Base-by-base conservation (phyloP, 2,113 vertebrate genomes). In the Pterocles burchelli region DNA sequence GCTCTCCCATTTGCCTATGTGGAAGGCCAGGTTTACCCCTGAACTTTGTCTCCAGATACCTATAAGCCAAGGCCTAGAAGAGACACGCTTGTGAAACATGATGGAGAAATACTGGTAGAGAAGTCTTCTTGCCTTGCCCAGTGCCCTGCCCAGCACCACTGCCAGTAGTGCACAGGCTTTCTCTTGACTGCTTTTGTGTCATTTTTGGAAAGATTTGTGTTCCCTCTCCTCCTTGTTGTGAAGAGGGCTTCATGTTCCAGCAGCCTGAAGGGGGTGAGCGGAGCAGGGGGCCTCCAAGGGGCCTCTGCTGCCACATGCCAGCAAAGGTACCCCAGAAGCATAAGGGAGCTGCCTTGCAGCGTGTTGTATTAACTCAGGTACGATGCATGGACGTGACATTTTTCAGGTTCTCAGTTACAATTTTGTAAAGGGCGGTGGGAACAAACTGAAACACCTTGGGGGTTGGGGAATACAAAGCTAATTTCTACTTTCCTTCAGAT, bases 311-410 rank as follows among this genome's bases (percentile, higher is more conserved):
- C 28, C 34, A 25, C 2, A 6, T 18, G 43, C 59, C 49, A 68
- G 17, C 20, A 33, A 14, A 83, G 59, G 33, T 57, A 22, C 28
- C 19, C 0, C 0, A 22, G 21, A 72, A 52, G 43, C 0, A 0
- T 3, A 28, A 49, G 34, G 67, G 26, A 31, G 55, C 22, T 48
- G 43, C 14, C 19, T n/a, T 15, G 49, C n/a, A 15, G 38, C 17
- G 45, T 10, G 6, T 28, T 46, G 2, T 26, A 8, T 49, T 38
- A 48, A 17, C 13, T 49, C 28, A 7, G 34, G 31, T 48, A 49
- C 21, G 59, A 48, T 19, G 19, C 19, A 34, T 14, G 11, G 25
- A 31, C 17, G 10, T 57, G 33, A 57, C 13, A 1, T 29, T 91
- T 77, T 54, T 82, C 71, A 82, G 28, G 10, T 46, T 63, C 59